Conservation (phyloP, 1,140 invertebrate genomes). For the Bombus ignitus region DNA sequence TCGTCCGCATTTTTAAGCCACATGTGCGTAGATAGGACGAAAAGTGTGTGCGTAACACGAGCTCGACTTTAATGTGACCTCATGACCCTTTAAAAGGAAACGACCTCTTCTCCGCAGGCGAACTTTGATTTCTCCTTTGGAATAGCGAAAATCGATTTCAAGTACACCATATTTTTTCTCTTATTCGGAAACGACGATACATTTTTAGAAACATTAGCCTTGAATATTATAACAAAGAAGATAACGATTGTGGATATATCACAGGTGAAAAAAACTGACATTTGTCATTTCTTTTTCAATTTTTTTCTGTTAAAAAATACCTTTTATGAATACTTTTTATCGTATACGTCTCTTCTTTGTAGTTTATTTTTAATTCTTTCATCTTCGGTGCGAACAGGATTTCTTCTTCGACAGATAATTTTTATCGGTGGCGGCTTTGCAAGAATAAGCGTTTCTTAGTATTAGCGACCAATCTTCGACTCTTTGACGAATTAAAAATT, state of each 20-base stretch:
- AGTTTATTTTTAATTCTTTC: too few relatives aligned
- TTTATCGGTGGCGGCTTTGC: neutral
- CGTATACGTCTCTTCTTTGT: too few relatives aligned
- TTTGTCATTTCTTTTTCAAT: neutral
- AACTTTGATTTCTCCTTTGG: constrained; percentile 14
- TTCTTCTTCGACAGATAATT: neutral
- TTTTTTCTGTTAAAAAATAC: neutral
- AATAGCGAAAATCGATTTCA: neutral
- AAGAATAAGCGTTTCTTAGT: neutral
- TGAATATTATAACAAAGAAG: too few relatives aligned
- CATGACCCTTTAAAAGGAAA: constrained; percentile 52
- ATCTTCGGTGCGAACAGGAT: too few relatives aligned
- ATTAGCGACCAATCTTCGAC: too few relatives aligned
- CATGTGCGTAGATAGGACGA: constrained; percentile 8
- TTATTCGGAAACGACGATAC: neutral
- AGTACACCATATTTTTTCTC: neutral
- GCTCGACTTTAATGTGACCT: constrained; percentile 49
- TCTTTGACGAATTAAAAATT: too few relatives aligned
- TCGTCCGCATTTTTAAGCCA: neutral
- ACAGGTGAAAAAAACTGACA: neutral
- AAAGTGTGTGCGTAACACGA: constrained; percentile 13
- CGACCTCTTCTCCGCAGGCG: neutral
- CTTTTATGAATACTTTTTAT: neutral
- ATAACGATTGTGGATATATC: neutral
- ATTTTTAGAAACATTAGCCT: neutral